Evolutionary conservation across 2,888 invertebrate genomes (phyloP), one percentile per base, ranked within the genome.

Genomic region (Chirona hameri): DNA sequence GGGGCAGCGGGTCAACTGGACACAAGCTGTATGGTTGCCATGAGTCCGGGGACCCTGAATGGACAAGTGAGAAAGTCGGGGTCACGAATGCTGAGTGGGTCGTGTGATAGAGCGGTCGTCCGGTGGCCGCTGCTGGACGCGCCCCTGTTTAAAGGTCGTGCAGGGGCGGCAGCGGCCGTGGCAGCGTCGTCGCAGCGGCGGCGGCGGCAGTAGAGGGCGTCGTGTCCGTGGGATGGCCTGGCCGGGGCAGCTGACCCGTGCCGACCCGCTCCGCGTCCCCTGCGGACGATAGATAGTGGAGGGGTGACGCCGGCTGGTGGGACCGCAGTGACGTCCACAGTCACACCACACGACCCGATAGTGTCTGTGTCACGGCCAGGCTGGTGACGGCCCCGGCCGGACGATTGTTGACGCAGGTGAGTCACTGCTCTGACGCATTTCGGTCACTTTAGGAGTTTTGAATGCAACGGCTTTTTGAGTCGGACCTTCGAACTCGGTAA

Each of bases 61-160:
- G 18, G 15, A 12, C 48, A 52, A 7, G 39, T 39, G 39, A 39
- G 39, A 39, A 39, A 39, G 39, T 2, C 39, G 39, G 39, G 39
- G 39, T 39, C 39, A 39, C 39, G 39, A 39, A 39, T 39, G 39
- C 39, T 39, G 39, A 39, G 39, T 7, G 39, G 4, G 39, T 39
- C 39, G n/a, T n/a, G n/a, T n/a, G 48, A 7, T 48, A 48, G n/a
- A 3, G 57, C 57, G 18, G 57, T 9, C 65, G 9, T 27, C 65
- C 10, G 9, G 14, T 29, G 10, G 69, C 29, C 0, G 31, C 18
- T 15, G 31, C 72, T 72, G 72, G 31, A 15, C 31, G 72, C 31
- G 72, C 72, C 72, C 31, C 72, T 72, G 72, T 72, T 65, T 65
- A 65, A 72, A 72, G 72, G 72, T 65, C 65, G 65, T 72, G 72